Conservation (phyloP, 2,113 vertebrate species). For the Circaetus cinerascens region DNA sequence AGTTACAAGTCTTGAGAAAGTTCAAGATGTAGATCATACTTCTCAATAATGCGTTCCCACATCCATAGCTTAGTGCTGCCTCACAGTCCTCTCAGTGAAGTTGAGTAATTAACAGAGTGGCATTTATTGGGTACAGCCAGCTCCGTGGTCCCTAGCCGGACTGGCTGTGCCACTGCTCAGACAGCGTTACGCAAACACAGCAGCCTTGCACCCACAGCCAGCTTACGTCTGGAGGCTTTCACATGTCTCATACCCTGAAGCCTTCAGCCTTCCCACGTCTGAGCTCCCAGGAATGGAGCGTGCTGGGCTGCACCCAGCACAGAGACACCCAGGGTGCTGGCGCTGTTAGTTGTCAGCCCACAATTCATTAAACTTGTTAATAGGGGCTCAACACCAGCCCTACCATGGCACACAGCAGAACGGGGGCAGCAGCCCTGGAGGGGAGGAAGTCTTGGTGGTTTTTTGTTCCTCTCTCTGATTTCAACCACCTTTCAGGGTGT, state of each 20-base stretch:
- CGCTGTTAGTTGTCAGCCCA: not conserved
- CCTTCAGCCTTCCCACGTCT: not conserved
- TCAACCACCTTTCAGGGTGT: not conserved
- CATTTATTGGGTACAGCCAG: not conserved
- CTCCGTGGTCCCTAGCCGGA: not conserved
- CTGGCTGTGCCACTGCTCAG: not conserved
- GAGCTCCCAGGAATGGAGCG: not conserved
- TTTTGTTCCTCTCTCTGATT: not conserved
- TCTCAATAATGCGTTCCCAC: not conserved
- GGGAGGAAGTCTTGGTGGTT: not conserved
- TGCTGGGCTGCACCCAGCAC: not conserved
- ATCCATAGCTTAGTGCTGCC: not conserved
- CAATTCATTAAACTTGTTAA: not conserved
- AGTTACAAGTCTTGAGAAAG: not conserved
- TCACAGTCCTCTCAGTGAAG: not conserved
- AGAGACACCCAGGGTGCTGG: not conserved
- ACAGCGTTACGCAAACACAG: not conserved
- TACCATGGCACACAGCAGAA: accelerated
- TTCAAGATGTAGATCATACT: not conserved
- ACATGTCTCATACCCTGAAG: not conserved
- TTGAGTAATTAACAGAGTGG: not conserved
- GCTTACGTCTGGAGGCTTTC: not conserved
- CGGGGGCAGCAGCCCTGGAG: not conserved
- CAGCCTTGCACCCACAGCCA: not conserved
- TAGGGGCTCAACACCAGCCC: not conserved